Conservation (phyloP, 2,797 vertebrate species). For the Sebastes diploproa region DNA sequence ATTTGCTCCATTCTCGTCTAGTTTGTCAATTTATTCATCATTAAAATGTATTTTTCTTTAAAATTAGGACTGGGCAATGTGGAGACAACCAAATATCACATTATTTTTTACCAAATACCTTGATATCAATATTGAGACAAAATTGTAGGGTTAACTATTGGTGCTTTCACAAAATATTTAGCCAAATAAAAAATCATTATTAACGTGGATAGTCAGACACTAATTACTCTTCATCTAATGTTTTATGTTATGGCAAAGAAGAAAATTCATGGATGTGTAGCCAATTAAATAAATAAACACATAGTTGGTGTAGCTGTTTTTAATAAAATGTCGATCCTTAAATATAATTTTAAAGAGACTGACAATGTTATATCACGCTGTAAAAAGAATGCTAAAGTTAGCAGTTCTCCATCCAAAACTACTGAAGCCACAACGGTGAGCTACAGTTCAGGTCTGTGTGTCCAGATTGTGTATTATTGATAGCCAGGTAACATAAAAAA, state of each 20-base stretch:
- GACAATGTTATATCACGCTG: background rate
- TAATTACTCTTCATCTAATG: background rate
- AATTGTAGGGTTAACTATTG: too few relatives aligned
- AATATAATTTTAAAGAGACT: background rate
- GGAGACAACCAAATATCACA: too few relatives aligned
- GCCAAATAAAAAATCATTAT: too few relatives aligned
- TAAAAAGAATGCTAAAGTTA: background rate
- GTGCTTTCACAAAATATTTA: too few relatives aligned
- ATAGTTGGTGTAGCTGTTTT: background rate
- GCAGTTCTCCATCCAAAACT: background rate
- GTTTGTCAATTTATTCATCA: background rate
- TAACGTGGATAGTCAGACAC: background rate
- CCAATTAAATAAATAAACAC: background rate
- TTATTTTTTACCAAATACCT: too few relatives aligned
- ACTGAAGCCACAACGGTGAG: background rate
- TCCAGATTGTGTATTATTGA: constrained; percentile 14
- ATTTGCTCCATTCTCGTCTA: too few relatives aligned
- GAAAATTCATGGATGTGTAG: background rate
- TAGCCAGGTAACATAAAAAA: constrained; percentile 30
- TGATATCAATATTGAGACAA: too few relatives aligned
- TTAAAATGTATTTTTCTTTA: background rate
- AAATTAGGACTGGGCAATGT: background rate
- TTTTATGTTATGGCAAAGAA: background rate
- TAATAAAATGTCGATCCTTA: background rate
- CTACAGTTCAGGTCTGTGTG: constrained; percentile 5